Evolutionary conservation across 2,113 vertebrate species (phyloP).

Genomic region (Etheostoma spectabile): DNA sequence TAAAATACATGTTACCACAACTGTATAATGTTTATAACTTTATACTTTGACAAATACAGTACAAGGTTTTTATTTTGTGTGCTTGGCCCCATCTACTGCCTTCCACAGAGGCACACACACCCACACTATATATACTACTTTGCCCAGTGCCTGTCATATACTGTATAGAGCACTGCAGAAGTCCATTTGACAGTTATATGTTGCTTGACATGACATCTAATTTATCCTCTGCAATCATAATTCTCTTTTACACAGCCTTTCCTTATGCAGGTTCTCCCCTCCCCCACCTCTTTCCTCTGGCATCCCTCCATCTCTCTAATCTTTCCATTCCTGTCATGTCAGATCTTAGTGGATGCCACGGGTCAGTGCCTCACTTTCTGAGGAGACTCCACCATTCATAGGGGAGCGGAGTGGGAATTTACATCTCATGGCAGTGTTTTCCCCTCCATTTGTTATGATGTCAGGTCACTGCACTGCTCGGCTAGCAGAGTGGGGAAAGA

Average conservation of each 20-base stretch:
- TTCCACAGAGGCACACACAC: neutral
- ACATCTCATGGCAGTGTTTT: slow-evolving; percentile 92
- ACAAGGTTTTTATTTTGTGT: neutral
- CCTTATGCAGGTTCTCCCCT: slow-evolving; percentile 81
- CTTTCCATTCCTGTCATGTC: slow-evolving; percentile 89
- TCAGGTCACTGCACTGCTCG: slow-evolving; percentile 91
- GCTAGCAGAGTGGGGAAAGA: slow-evolving; percentile 87
- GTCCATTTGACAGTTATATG: slow-evolving; percentile 92
- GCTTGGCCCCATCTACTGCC: neutral
- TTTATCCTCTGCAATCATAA: slow-evolving; percentile 92
- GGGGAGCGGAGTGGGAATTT: slow-evolving; percentile 89
- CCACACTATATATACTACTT: slow-evolving; percentile 33
- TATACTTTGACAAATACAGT: neutral
- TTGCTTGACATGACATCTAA: slow-evolving; percentile 90
- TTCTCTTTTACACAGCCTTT: slow-evolving; percentile 91
- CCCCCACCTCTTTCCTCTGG: slow-evolving; percentile 79
- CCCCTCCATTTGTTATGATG: slow-evolving; percentile 96
- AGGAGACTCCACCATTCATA: slow-evolving; percentile 88
- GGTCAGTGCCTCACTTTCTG: slow-evolving; percentile 90
- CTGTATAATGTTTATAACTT: neutral
- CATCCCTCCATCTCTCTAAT: slow-evolving; percentile 85
- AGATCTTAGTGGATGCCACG: slow-evolving; percentile 90
- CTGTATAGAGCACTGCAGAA: slow-evolving; percentile 69
- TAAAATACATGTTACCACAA: neutral
- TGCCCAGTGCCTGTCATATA: slow-evolving; percentile 87